Percentiles rank a stretch among this genome's conserved stretches.
These are phyloP conservation scores for Thunnus albacares DNA, from an alignment of 2,797 vertebrate species.

Conservation along the genomic window DNA sequence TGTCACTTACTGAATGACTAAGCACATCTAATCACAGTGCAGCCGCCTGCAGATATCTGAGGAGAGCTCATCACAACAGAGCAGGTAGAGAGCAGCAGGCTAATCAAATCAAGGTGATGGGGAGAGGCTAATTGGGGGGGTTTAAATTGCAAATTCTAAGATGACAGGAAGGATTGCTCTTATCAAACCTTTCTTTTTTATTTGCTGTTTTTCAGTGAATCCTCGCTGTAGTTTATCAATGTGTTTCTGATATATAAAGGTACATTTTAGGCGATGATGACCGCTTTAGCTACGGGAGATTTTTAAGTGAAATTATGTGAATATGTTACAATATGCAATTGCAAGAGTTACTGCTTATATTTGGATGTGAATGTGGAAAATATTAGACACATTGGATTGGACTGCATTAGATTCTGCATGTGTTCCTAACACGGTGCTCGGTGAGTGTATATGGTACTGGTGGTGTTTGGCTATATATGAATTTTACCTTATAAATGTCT, in stretches of 20 bases:
- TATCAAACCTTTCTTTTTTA: conserved; percentile 11
- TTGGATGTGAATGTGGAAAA: neutral
- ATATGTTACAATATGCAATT: neutral
- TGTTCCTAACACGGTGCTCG: neutral
- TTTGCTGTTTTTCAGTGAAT: neutral
- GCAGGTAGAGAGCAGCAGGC: conserved; percentile 68
- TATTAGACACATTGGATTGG: neutral
- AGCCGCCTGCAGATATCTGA: conserved; percentile 66
- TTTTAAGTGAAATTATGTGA: neutral
- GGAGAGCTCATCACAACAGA: conserved; percentile 71
- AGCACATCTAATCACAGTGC: conserved; percentile 64
- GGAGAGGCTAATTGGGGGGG: conserved; percentile 65
- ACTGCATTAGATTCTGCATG: neutral
- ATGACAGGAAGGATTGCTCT: conserved; percentile 51
- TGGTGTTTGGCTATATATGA: no score
- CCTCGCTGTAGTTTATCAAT: neutral
- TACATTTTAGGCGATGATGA: no score
- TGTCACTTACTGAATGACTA: conserved; percentile 65
- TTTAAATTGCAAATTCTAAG: conserved; percentile 67
- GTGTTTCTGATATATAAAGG: conserved; percentile 2
- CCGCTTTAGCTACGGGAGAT: neutral
- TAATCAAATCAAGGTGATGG: conserved; percentile 75
- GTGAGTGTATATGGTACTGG: no score
- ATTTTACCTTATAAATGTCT: no score
- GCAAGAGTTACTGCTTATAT: neutral